Percentiles rank a stretch among this genome's conserved stretches.
Conservation (phyloP, 2,888 invertebrate species). For the Piscicola geometra region DNA sequence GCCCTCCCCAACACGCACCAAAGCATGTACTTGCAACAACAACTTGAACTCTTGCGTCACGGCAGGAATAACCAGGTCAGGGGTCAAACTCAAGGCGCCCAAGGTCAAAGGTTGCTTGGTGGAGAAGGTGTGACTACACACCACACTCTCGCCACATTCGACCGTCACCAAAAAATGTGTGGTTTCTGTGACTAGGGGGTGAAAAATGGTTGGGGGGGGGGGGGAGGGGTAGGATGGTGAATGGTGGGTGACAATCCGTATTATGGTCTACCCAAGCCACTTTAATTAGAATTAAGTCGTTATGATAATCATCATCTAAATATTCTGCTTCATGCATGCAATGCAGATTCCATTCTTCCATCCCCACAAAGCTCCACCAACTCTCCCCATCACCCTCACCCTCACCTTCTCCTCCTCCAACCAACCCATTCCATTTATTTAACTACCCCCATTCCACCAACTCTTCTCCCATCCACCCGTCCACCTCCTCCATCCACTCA, state of each 20-base stretch:
- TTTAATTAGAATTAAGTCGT: background rate
- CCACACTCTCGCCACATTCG: conserved; percentile 58
- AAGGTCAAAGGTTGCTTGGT: conserved; percentile 57
- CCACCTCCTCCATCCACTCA: no score
- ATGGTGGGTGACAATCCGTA: background rate
- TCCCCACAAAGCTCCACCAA: no score
- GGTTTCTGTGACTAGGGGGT: conserved; percentile 61
- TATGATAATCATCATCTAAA: no score
- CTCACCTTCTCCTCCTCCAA: no score
- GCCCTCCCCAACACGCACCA: conserved; percentile 49
- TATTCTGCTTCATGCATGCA: no score
- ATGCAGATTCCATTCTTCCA: no score
- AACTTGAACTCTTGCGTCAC: conserved; percentile 83
- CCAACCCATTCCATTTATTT: no score
- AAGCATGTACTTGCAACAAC: conserved; percentile 66
- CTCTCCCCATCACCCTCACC: no score
- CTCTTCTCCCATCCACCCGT: no score
- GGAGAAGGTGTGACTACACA: conserved; percentile 61
- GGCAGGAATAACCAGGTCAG: conserved; percentile 64
- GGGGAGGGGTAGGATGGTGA: no score
- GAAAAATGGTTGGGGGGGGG: background rate
- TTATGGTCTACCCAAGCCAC: background rate
- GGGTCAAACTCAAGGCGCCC: conserved; percentile 58
- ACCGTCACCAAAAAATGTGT: conserved; percentile 61
- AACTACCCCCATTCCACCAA: no score